These are phyloP conservation scores for Eonycteris spelaea DNA, from an alignment of 2,113 vertebrate species.

Conservation along the genomic window DNA sequence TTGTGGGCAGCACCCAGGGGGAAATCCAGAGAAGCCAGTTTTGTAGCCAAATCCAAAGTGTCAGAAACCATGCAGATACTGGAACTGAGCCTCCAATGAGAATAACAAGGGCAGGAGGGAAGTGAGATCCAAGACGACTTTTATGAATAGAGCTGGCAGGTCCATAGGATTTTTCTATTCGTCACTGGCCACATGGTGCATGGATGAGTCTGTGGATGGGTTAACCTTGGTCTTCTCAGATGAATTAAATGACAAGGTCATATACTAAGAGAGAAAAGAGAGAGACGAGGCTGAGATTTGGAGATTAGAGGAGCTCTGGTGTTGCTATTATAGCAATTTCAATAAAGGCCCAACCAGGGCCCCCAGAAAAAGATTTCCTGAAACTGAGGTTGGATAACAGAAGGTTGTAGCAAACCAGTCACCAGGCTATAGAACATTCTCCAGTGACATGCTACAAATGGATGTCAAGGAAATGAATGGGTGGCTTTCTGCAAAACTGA, in stretches of 20 bases:
- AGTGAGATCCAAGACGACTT: not conserved
- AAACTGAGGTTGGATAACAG: not conserved
- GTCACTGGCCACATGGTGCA: not conserved
- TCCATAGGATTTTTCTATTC: not conserved
- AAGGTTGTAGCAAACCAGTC: not conserved
- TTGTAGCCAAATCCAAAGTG: slow-evolving; percentile 5
- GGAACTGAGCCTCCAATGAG: not conserved
- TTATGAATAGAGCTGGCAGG: not conserved
- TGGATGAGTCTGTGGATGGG: not conserved
- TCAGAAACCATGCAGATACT: slow-evolving; percentile 15
- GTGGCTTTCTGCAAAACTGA: not conserved
- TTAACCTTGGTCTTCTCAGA: not conserved
- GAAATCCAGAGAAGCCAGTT: not conserved
- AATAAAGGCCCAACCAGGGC: not conserved
- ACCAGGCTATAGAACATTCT: not conserved
- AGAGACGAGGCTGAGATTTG: not conserved
- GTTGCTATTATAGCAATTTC: not conserved
- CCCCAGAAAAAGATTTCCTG: not conserved
- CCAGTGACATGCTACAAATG: not conserved
- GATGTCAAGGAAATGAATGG: slow-evolving; percentile 1
- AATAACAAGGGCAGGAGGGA: not conserved
- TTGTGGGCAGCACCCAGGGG: slow-evolving; percentile 1
- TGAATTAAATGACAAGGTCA: not conserved
- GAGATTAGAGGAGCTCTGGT: not conserved
- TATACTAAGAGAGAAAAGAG: not conserved